Evolutionary conservation across 2,113 vertebrate species (phyloP), one percentile per base, ranked within the genome.

Genomic region (Carassius gibelio): DNA sequence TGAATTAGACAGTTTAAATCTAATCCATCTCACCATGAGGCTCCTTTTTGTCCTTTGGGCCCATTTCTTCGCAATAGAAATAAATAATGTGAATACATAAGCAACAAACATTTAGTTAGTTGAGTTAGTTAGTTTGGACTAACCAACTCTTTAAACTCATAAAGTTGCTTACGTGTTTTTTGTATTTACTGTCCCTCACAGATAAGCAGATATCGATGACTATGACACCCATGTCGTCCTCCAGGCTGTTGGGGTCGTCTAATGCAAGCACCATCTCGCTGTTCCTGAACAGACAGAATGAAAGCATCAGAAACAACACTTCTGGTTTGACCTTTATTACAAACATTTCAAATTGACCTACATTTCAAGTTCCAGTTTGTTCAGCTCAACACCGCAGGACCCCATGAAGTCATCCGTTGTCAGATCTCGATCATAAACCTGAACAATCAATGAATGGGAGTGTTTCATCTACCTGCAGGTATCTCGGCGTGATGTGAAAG

Each of bases 391-490:
- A 64, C 88, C 93, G 3, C 96, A 92, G 0, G 97, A 96, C 7
- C 98, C 98, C 98, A 99, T 99, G 91, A 99, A 99, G 93, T 99
- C 98, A 81, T 99, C 99, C 0, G 94, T 95, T 0, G 98, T 97
- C 90, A 99, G 93, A 86, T 99, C 98, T 48, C 97, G 95, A 90
- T 99, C 98, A 0, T 99, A 99, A 1, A 99, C 98, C 98, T 99
- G 83, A 1, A 38, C n/a, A 15, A 82, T 26, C n/a, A 9, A 69
- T 19, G 13, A 0, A 62, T 81, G 36, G 42, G 36, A 38, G 4
- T 13, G 75, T 2, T 55, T 76, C 4, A 55, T 10, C 0, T 2
- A 57, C 17, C 17, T 42, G 17, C 4, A 5, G 45, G 2, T 52
- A 30, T 17, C 23, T 52, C 23, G 23, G 72, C 21, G 48, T 75